A percentile compares a stretch with the other conserved stretches of the same genome.
Evolutionary conservation across 2,113 vertebrate species (phyloP).

Genomic region (Corydoras sp.): DNA sequence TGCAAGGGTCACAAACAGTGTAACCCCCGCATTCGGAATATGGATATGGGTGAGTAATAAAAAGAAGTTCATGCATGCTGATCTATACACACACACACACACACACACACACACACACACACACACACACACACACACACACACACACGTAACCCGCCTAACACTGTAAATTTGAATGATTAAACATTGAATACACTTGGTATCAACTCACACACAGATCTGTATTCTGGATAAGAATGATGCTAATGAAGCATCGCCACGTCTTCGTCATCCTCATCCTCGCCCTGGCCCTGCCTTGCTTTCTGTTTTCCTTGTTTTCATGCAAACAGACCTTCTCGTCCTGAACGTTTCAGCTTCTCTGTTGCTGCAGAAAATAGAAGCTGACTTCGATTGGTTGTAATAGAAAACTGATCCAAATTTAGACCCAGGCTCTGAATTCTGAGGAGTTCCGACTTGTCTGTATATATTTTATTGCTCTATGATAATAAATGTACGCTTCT

Average conservation of each 20-base stretch:
- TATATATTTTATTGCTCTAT: no score
- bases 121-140: slow-evolving; percentile 1
- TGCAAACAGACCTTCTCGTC: slow-evolving; percentile 20
- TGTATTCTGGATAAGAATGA: background rate
- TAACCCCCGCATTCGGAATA: slow-evolving; percentile 67
- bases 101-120: background rate
- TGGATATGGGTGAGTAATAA: slow-evolving; percentile 77
- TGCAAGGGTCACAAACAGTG: slow-evolving; percentile 92
- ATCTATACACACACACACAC: slow-evolving; percentile 4
- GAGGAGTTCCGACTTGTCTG: no score
- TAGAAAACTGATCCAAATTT: no score
- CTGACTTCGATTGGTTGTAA: no score
- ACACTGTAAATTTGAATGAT: background rate
- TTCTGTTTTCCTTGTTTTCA: slow-evolving; percentile 43
- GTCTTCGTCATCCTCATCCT: slow-evolving; percentile 42
- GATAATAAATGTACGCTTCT: no score
- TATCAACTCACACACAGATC: background rate
- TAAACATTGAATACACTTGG: background rate
- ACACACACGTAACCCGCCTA: background rate
- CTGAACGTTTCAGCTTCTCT: slow-evolving; percentile 19
- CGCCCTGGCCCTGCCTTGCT: slow-evolving; percentile 42
- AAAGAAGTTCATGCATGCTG: background rate
- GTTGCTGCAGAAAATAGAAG: slow-evolving; percentile 1
- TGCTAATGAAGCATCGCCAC: slow-evolving; percentile 26
- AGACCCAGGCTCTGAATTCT: no score